Percentiles rank a stretch among this genome's conserved stretches.
Evolutionary conservation across 2,797 vertebrate genomes (phyloP).

Genomic region (Macroramphosus scolopax): DNA sequence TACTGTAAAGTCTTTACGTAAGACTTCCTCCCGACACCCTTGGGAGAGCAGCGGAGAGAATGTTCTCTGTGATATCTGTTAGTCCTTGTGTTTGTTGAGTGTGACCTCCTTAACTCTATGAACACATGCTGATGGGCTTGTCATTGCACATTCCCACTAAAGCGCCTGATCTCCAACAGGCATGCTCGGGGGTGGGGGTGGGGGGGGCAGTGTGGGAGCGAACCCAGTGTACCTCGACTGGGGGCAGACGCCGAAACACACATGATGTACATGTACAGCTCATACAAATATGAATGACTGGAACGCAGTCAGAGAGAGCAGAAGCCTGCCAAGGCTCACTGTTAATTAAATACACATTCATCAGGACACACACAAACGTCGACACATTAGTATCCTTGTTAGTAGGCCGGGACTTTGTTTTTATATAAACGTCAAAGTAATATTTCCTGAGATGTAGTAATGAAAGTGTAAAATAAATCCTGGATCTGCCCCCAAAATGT

Average conservation of each 20-base stretch:
- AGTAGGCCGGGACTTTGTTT: too few relatives aligned
- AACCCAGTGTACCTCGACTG: conserved; percentile 49
- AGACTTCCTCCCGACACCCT: conserved; percentile 23
- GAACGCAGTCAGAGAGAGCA: too few relatives aligned
- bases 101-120: conserved; percentile 49
- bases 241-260: conserved; percentile 35
- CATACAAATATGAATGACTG: too few relatives aligned
- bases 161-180: conserved; percentile 61
- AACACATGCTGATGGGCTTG: conserved; percentile 63
- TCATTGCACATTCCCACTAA: conserved; percentile 54
- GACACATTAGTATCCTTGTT: too few relatives aligned
- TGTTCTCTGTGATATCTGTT: conserved; percentile 22
- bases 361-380: too few relatives aligned
- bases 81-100: conserved; percentile 26
- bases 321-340: too few relatives aligned
- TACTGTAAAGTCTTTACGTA: conserved; percentile 28
- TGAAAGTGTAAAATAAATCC: too few relatives aligned
- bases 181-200: conserved; percentile 26
- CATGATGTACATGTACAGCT: not conserved
- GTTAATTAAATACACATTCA: too few relatives aligned
- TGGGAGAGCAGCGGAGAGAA: conserved; percentile 29
- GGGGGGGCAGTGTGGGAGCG: conserved; percentile 29
- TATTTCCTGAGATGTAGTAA: too few relatives aligned
- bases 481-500: too few relatives aligned
- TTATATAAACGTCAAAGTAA: too few relatives aligned